A percentile compares a stretch with the other conserved stretches of the same genome.
Conservation (phyloP, 2,888 invertebrate genomes). For the Drosophila recens region DNA sequence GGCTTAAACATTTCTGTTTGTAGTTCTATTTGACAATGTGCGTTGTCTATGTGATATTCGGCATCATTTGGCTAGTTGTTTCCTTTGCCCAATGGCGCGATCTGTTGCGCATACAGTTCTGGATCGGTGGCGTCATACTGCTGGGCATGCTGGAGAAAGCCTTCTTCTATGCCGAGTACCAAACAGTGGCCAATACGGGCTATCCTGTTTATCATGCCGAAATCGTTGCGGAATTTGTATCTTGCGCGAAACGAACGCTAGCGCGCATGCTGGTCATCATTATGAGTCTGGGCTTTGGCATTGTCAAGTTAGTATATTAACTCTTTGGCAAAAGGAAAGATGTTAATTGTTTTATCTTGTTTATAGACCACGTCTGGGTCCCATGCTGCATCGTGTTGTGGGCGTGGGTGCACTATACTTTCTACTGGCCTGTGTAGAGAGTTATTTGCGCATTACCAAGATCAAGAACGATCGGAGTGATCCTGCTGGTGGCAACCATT, state of each 20-base stretch:
- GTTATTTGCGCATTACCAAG: constrained; percentile 91
- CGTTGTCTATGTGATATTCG: constrained; percentile 92
- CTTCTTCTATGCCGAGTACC: constrained; percentile 95
- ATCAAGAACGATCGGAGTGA: constrained; percentile 88
- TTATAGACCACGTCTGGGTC: constrained; percentile 93
- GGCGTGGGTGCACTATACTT: constrained; percentile 94
- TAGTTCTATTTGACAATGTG: constrained; percentile 97
- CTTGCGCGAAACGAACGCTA: constrained; percentile 95
- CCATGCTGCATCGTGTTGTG: constrained; percentile 94
- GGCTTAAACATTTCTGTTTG: constrained; percentile 48
- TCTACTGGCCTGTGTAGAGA: constrained; percentile 93
- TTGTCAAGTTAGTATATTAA: constrained; percentile 91
- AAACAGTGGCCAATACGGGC: constrained; percentile 90
- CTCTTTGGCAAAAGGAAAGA: no score
- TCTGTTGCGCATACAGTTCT: constrained; percentile 95
- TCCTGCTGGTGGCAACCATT: constrained; percentile 91
- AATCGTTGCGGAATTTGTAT: constrained; percentile 95
- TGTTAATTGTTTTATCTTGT: background rate
- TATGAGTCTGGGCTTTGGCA: constrained; percentile 97
- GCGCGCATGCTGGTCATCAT: constrained; percentile 97
- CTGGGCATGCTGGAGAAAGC: constrained; percentile 95
- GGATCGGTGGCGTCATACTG: constrained; percentile 96
- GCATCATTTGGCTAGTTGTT: constrained; percentile 92
- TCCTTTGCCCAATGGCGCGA: constrained; percentile 96
- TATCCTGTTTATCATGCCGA: constrained; percentile 89